Evolutionary conservation across 2,888 invertebrate species (phyloP).

Genomic region (Mesochorus sp.): DNA sequence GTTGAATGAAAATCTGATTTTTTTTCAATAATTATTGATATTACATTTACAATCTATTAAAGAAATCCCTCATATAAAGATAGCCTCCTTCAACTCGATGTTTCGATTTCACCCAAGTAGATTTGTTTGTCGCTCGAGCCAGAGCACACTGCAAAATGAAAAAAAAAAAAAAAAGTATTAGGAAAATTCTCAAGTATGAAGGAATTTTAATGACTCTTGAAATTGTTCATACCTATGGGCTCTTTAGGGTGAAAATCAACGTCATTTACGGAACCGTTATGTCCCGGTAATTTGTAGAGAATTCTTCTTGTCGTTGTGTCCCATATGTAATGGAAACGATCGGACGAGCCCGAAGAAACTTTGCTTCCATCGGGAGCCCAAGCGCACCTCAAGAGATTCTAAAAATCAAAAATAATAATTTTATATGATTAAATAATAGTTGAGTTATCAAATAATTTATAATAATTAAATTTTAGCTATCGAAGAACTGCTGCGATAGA

Average conservation of each 20-base stretch:
- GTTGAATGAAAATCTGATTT: not conserved
- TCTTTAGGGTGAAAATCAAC: conserved; percentile 97
- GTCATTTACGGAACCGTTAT: conserved; percentile 98
- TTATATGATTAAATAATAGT: conserved; percentile 16
- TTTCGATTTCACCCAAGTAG: conserved; percentile 97
- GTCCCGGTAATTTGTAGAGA: conserved; percentile 98
- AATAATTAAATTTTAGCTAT: no score
- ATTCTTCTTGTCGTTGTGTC: conserved; percentile 96
- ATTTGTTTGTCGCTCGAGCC: conserved; percentile 98
- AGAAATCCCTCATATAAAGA: conserved; percentile 16
- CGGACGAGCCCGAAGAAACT: conserved; percentile 96
- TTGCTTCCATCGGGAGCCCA: conserved; percentile 98
- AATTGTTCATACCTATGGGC: conserved; percentile 86
- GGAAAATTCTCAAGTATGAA: not conserved
- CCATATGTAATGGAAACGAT: conserved; percentile 98
- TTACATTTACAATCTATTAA: conserved; percentile 45
- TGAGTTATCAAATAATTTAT: no score
- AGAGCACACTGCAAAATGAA: conserved; percentile 88
- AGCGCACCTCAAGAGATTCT: conserved; percentile 94
- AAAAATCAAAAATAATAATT: conserved; percentile 52
- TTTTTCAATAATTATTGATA: conserved; percentile 2
- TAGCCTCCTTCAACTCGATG: conserved; percentile 60
- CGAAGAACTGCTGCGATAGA: no score
- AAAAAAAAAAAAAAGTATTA: conserved; percentile 19
- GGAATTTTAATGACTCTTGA: conserved; percentile 3